phyloP scores from a whole-genome alignment of 2,113 vertebrate species.

The Anser brachyrhynchus region DNA sequence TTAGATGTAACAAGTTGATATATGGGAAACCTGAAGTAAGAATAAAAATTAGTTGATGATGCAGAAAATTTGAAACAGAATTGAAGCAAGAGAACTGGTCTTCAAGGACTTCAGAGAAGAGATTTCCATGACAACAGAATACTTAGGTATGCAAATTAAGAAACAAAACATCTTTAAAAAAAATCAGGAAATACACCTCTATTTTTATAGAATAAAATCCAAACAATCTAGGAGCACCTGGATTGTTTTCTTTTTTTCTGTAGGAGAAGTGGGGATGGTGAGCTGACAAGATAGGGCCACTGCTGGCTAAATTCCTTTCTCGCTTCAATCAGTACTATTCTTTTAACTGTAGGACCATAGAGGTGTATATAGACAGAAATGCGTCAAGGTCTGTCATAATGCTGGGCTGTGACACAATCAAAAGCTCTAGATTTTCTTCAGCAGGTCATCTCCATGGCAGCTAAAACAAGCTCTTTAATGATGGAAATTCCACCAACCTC shows the following conservation, averaged over 20 bases:
- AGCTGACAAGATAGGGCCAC: not conserved
- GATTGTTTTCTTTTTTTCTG: not conserved
- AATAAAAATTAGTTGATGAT: slow-evolving; percentile 36
- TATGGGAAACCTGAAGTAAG: not conserved
- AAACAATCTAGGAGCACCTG: not conserved
- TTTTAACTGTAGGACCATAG: not conserved
- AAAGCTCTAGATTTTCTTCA: not conserved
- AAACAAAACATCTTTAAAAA: slow-evolving; percentile 72
- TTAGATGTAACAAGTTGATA: not conserved
- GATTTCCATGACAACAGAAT: slow-evolving; percentile 81
- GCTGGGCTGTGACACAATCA: not conserved
- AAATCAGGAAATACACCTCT: slow-evolving; percentile 70
- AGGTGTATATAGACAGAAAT: not conserved
- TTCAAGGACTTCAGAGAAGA: slow-evolving; percentile 70
- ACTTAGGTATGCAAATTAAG: slow-evolving; percentile 79
- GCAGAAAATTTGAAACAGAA: slow-evolving; percentile 55
- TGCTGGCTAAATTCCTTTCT: not conserved
- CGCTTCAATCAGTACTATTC: not conserved
- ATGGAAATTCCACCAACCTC: not conserved
- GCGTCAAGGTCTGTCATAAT: not conserved
- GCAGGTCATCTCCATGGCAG: not conserved
- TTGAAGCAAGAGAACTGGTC: slow-evolving; percentile 61
- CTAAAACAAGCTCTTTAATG: not conserved
- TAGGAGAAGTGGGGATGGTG: not conserved
- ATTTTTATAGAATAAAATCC: slow-evolving; percentile 48